Evolutionary conservation across 2,888 invertebrate species (phyloP), one percentile per base, ranked within the genome.

Genomic region (Ectobius pallidus): DNA sequence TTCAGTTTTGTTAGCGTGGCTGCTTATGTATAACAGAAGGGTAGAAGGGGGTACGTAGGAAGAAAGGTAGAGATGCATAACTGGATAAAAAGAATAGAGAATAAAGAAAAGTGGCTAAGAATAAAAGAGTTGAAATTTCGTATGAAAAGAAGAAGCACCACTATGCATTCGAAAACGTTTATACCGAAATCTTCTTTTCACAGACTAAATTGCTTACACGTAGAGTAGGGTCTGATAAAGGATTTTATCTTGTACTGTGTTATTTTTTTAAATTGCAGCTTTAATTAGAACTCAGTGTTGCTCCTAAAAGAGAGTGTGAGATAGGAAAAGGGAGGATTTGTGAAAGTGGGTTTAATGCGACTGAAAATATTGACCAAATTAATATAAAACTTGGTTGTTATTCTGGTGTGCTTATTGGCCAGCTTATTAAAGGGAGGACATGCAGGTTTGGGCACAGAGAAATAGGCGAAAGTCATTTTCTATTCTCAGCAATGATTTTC

Each of bases 1-100:
- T 83, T 82, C 79, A 80, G 72, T 70, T 65, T 74, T 74, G 74
- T 74, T 74, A 72, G 74, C 74, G 74, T 74, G 55, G 46, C 74
- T 70, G 74, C 74, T 72, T 72, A 70, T 70, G 65, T 71, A 70
- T n/a, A 70, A 70, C 39, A 44, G 49, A 63, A 62, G 20, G 32
- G 32, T 14, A 27, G 16, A 18, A 42, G 42, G 39, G 69, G n/a
- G 39, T 16, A 34, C 9, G 32, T 7, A 30, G 3, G 7, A n/a
- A 69, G 69, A 69, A 52, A 32, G 14, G 25, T n/a, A 55, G 69
- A 55, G 22, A 69, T 52, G 22, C 14, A 34, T 30, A 39, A 2
- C 34, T n/a, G 30, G 44, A 61, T 32, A 55, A 34, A 52, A 55
- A 32, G 49, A 62, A 42, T 22, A n/a, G n/a, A 30, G 25, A 52